These are phyloP conservation scores for Synanthedon formicaeformis DNA, from an alignment of 2,888 invertebrate species.

Conservation along the genomic window DNA sequence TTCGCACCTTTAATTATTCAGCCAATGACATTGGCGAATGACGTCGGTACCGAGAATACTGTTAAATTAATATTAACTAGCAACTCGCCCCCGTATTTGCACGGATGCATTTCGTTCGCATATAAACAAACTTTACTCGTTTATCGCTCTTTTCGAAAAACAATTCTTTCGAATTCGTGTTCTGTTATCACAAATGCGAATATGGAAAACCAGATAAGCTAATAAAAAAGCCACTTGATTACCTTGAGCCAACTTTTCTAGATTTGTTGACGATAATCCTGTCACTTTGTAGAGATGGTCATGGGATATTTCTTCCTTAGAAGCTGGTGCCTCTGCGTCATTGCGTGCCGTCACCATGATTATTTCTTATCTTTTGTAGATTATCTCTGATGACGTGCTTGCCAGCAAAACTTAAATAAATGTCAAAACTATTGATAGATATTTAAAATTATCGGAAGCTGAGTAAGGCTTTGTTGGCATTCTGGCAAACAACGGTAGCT, in stretches of 20 bases:
- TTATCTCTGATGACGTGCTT: neutral
- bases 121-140: no score
- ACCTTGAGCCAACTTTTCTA: constrained; percentile 58
- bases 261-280: constrained; percentile 46
- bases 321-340: constrained; percentile 28
- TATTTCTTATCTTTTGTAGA: neutral
- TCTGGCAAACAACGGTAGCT: constrained; percentile 6
- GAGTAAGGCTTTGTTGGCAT: constrained; percentile 6
- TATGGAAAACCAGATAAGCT: no score
- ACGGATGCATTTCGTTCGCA: no score
- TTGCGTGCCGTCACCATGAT: constrained; percentile 28
- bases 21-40: no score
- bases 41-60: no score
- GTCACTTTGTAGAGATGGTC: constrained; percentile 56
- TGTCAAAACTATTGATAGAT: constrained; percentile 1
- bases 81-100: no score
- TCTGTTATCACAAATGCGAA: no score
- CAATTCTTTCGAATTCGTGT: no score
- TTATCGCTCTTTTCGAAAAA: no score
- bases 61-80: no score
- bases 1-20: neutral
- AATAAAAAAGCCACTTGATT: no score
- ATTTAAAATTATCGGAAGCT: neutral
- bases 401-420: neutral
- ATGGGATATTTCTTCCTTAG: constrained; percentile 46